Percentiles rank a stretch among this genome's conserved stretches.
phyloP scores from a whole-genome alignment of 1,140 invertebrate species.

The Lepidurus packardi region DNA sequence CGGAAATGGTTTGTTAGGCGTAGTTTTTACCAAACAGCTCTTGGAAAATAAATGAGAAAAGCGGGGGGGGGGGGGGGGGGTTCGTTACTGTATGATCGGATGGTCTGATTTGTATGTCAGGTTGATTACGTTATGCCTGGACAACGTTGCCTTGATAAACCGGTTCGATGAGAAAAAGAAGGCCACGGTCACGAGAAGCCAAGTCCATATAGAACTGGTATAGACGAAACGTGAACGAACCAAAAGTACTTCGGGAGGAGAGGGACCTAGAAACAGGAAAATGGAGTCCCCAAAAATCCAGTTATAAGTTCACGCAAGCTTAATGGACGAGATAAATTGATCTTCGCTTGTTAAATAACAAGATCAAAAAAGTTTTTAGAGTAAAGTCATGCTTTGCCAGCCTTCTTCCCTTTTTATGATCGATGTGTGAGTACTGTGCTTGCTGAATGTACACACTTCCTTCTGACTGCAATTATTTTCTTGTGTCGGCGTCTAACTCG shows the following conservation, averaged over 20 bases:
- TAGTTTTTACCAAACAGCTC: too few relatives aligned
- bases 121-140: background rate
- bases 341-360: background rate
- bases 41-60: too few relatives aligned
- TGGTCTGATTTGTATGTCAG: background rate
- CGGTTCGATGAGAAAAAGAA: conserved; percentile 2
- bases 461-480: background rate
- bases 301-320: background rate
- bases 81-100: background rate
- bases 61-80: too few relatives aligned
- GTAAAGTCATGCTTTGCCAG: background rate
- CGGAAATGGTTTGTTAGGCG: background rate
- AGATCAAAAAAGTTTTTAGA: background rate
- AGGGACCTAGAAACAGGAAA: background rate
- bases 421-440: background rate
- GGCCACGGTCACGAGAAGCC: background rate
- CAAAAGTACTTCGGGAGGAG: background rate
- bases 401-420: background rate
- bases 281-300: background rate
- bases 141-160: conserved; percentile 1
- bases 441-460: background rate
- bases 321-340: background rate
- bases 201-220: background rate
- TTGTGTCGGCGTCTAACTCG: background rate
- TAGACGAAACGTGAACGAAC: background rate